Base-by-base conservation (phyloP, 64 coral and sea anemone species). In the Orbicella faveolata region DNA sequence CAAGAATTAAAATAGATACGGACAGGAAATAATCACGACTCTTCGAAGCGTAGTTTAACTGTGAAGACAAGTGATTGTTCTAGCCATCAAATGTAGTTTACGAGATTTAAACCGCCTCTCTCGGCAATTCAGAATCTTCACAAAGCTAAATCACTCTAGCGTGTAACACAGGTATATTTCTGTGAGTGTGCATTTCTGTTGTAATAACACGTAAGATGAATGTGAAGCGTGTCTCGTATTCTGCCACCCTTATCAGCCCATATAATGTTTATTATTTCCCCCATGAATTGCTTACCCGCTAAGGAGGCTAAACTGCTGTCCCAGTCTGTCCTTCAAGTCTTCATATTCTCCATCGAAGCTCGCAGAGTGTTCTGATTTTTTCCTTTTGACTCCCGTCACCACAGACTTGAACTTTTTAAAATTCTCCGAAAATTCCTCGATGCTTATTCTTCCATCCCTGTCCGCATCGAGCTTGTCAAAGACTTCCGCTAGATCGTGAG, bases 391-490 rank as follows among this genome's bases (percentile, higher is more conserved):
- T 36, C 94, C 96, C 52, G 86, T 89, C 11, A 98, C 93, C 10
- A 98, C 90, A 76, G 92, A 92, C 81, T 90, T 95, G 74, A 98
- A 98, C 74, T 98, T 98, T 74, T 92, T 93, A 75, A 98, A 98
- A 92, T 98, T 98, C 80, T 98, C 94, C 34, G 96, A 95, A 77
- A 98, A 98, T 64, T 98, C 96, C 34, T 98, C 96, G 33, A 98
- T 95, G 83, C 96, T 98, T 53, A 98, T 98, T 76, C 93, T 76
- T 4, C 96, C 96, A 88, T 98, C 96, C 4, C 69, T 88, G 33
- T 98, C 96, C 55, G 91, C 90, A 81, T 98, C 96, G 76, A 98
- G 93, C 81, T 78, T 90, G 51, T 98, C 79, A 87, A 98, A 98
- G 36, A 98, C 88, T 78, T 95, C 96, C 34, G 89, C 88, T 18